phyloP scores from a whole-genome alignment of 2,888 invertebrate species.

The Cinara cedri region DNA sequence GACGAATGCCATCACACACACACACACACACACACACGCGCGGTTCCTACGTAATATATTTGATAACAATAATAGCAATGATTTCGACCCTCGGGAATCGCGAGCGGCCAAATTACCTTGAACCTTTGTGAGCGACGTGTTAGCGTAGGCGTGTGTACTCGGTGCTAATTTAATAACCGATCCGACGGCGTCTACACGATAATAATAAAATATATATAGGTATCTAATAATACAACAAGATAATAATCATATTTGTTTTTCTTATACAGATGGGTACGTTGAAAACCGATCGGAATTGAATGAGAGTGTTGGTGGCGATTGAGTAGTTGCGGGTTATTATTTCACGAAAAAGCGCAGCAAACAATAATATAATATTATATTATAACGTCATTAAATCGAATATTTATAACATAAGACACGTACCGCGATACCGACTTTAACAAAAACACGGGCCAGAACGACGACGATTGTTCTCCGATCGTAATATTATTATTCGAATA shows the following conservation, averaged over 20 bases:
- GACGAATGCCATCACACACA: not conserved
- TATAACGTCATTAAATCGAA: not conserved
- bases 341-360: not conserved
- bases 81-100: constrained; percentile 24
- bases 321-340: too few relatives aligned
- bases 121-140: not conserved
- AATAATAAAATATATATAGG: not conserved
- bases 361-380: too few relatives aligned
- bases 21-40: too few relatives aligned
- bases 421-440: not conserved
- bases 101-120: constrained; percentile 11
- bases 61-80: not conserved
- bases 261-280: not conserved
- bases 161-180: constrained; percentile 20
- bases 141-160: not conserved
- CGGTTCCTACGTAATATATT: too few relatives aligned
- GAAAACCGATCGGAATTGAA: not conserved
- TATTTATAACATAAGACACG: not conserved
- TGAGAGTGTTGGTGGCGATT: not conserved
- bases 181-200: not conserved
- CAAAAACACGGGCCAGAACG: not conserved
- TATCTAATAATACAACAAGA: too few relatives aligned
- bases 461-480: not conserved
- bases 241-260: not conserved
- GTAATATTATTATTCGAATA: not conserved